A percentile compares a stretch with the other conserved stretches of the same genome.
phyloP scores from a whole-genome alignment of 2,113 vertebrate genomes.

The Marcusenius ussheri region DNA sequence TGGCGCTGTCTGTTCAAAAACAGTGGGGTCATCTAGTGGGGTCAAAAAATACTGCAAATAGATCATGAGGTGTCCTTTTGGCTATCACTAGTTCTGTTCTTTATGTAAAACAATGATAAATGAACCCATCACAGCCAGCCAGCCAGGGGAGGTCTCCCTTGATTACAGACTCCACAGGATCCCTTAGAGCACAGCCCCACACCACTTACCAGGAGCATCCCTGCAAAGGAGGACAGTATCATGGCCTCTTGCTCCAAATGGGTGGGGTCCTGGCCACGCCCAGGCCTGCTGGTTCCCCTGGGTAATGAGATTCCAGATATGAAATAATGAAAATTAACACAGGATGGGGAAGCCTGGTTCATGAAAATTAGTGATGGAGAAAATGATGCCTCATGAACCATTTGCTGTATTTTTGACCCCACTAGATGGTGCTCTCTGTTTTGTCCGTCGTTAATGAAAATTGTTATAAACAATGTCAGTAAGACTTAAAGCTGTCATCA shows the following conservation, averaged over 20 bases:
- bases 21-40: too few relatives aligned
- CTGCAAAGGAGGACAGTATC: conserved; percentile 80
- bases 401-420: background rate
- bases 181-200: background rate
- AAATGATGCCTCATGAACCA: background rate
- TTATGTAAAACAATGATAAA: background rate
- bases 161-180: background rate
- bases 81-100: background rate
- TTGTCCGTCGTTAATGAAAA: background rate
- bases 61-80: background rate
- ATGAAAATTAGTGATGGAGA: background rate
- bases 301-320: background rate
- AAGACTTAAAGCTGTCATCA: background rate
- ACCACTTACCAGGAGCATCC: conserved; percentile 68
- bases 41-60: background rate
- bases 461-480: background rate
- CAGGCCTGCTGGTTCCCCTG: conserved; percentile 23
- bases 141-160: background rate
- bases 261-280: conserved; percentile 50
- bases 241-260: conserved; percentile 69
- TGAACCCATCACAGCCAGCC: background rate
- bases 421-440: too few relatives aligned
- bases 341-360: background rate
- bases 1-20: background rate
- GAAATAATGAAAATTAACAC: background rate